Base-by-base conservation (phyloP, 2,113 vertebrate species). In the Taurulus bubalis region DNA sequence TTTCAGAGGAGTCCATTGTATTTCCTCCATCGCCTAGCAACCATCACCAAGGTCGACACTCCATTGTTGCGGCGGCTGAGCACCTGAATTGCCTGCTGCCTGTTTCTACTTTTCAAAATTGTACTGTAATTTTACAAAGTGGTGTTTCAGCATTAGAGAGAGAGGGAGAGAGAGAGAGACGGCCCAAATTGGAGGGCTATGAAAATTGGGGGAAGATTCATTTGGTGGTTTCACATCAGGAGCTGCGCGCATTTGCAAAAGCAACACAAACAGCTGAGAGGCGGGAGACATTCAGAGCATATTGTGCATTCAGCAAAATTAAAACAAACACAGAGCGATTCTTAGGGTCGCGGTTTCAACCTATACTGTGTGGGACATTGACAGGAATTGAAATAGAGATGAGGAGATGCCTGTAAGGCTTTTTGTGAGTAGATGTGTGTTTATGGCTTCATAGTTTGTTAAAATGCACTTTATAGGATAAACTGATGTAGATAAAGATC, bases 1-100 rank as follows among this genome's bases (percentile, higher is more conserved):
- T 95, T 95, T 95, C 94, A 89, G 94, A 94, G 94, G 93, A 94
- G 93, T 93, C 94, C 93, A 94, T 95, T 95, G 94, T 95, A 90
- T 94, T 95, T 95, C 93, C 88, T 94, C 90, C 88, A 94, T 95
- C 40, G 86, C 95, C 90, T 95, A 95, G 95, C 95, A 95, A 95
- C 95, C 92, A 90, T 95, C 93, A 94, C 94, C 95, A 95, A 95
- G 95, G 95, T 94, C 93, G 90, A 92, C 91, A 68, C 91, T 94
- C 93, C 89, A 95, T 94, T 95, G 95, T 95, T 92, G 93, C 86
- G 8, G 90, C 86, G 95, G 94, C 90, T 90, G 92, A 94, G 93
- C 91, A 91, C 90, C 92, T 94, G 91, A 92, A 91, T 92, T 92
- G 91, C 91, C 86, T 86, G 87, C 91, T 87, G 89, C 85, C 88